phyloP scores from a whole-genome alignment of 2,113 vertebrate species.

The Apteryx mantelli region DNA sequence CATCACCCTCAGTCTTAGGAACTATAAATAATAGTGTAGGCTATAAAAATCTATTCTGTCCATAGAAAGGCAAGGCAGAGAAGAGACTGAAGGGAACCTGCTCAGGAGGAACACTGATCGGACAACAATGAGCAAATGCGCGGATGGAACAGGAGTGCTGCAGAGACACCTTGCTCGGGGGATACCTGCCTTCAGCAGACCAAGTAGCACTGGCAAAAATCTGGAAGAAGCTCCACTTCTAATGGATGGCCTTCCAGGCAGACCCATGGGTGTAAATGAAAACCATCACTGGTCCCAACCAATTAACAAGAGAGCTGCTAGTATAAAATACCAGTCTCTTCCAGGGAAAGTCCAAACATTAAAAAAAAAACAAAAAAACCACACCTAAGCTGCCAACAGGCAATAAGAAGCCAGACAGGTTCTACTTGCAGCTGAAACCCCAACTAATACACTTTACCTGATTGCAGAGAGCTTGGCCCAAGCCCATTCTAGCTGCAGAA shows the following conservation, averaged over 20 bases:
- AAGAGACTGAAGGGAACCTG: neutral
- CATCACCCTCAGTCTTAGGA: neutral
- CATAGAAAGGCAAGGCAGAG: neutral
- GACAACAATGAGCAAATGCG: neutral
- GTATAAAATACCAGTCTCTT: neutral
- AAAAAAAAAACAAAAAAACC: no score
- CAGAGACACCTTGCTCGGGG: neutral
- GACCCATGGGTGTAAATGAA: neutral
- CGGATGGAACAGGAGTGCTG: neutral
- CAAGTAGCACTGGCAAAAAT: neutral
- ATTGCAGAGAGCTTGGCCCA: conserved; percentile 92
- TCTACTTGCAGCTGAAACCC: neutral
- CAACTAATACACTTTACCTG: conserved; percentile 80
- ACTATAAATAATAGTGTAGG: neutral
- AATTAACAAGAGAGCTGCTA: neutral
- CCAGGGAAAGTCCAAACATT: neutral
- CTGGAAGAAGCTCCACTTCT: neutral
- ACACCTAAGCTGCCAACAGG: neutral
- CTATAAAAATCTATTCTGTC: neutral
- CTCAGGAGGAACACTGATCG: neutral
- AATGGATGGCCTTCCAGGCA: neutral
- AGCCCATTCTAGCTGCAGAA: conserved; percentile 87
- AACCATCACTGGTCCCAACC: neutral
- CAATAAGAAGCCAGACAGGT: neutral
- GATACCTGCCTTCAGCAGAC: neutral